Percentiles rank a stretch among this genome's conserved stretches.
Conservation (phyloP, 1,140 invertebrate genomes). For the Drosophila repleta region DNA sequence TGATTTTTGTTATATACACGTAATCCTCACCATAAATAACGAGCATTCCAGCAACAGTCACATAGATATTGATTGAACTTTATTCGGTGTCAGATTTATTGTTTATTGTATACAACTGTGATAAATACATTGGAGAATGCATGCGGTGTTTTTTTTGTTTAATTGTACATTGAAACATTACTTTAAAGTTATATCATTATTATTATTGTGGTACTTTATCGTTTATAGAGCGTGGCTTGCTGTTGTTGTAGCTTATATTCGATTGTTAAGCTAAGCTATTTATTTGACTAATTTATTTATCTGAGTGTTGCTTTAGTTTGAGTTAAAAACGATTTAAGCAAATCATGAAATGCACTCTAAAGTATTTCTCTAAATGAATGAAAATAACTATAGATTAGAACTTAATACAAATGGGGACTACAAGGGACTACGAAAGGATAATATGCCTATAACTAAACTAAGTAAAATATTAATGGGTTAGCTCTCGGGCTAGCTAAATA, state of each 20-base stretch:
- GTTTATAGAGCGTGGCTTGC: conserved; percentile 19
- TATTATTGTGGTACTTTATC: conserved; percentile 9
- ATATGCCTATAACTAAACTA: conserved; percentile 51
- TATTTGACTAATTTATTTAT: conserved; percentile 21
- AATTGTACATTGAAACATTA: conserved; percentile 51
- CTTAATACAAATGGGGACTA: conserved; percentile 1
- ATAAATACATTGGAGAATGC: conserved; percentile 54
- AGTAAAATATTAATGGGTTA: conserved; percentile 47
- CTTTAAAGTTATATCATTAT: conserved; percentile 25
- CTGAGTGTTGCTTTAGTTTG: background rate
- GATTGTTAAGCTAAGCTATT: conserved; percentile 19
- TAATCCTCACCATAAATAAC: background rate
- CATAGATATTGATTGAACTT: conserved; percentile 51
- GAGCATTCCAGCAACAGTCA: background rate
- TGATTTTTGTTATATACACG: too few relatives aligned
- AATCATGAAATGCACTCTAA: conserved; percentile 21
- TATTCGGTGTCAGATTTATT: conserved; percentile 52
- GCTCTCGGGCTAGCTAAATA: conserved; percentile 44
- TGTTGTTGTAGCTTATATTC: conserved; percentile 15
- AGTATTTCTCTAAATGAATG: conserved; percentile 13
- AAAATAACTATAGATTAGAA: conserved; percentile 6
- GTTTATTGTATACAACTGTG: conserved; percentile 56
- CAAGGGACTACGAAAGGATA: background rate
- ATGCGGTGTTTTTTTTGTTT: conserved; percentile 16
- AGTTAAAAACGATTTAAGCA: conserved; percentile 16